Base-by-base conservation (phyloP, 2,797 vertebrate species). In the Hyperoplus immaculatus region DNA sequence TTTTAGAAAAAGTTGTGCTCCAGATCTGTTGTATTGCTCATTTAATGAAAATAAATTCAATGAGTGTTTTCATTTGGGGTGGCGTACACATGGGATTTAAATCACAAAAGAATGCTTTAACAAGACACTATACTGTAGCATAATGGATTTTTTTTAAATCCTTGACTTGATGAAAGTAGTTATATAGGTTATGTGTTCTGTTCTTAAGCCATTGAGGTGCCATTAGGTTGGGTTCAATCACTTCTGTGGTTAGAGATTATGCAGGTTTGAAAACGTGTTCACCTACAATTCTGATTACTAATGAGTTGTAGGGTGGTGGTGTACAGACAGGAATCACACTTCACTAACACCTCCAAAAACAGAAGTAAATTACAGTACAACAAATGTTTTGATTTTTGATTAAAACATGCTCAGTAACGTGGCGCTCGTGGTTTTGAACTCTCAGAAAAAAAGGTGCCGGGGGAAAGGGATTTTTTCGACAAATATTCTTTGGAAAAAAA, bases 91-190 rank as follows among this genome's bases (percentile, higher is more conserved):
- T 50, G 55, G 57, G 49, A 46, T 83, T 81, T 1, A 81, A 82
- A 75, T 79, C 55, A 77, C 76, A 62, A 9, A 29, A 1, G 41
- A 29, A 75, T 85, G 70, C 86, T 87, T 81, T 70, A 83, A 61
- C 54, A 47, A 64, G 38, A 68, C 47, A n/a, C n/a, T 42, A 21
- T 13, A 41, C 50, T 77, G 67, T 75, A 78, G 45, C 58, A 63
- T 29, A 60, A 54, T 69, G 29, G 3, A 47, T 14, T 36, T 5
- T 69, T 43, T 47, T 69, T 49, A 53, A 58, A 69, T 56, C 10
- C 8, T 68, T 18, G 29, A 70, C 41, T 70, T 76, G 1, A 57
- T 63, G 8, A 64, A 57, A 29, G 42, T 53, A 18, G 13, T 21
- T 29, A 12, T 50, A n/a, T 60, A 18, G 5, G n/a, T 2, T 57